Evolutionary conservation across 2,888 invertebrate species (phyloP).

Genomic region (Drosophila paramelanica): DNA sequence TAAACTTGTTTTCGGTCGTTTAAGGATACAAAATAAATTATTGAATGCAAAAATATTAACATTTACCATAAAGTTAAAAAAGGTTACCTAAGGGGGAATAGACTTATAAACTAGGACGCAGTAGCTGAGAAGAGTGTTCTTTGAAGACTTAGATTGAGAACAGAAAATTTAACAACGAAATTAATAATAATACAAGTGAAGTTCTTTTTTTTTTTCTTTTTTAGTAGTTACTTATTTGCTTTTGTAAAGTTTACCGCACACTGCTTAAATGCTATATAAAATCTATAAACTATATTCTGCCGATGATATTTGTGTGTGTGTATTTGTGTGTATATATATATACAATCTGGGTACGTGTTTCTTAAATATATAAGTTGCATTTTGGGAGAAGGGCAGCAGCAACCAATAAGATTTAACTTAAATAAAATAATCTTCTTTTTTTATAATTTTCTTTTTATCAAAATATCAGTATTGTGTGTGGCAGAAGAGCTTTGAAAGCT

Average conservation of each 20-base stretch:
- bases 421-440: slow-evolving; percentile 13
- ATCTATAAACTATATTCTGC: slow-evolving; percentile 36
- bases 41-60: slow-evolving; percentile 72
- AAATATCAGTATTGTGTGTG: slow-evolving; percentile 43
- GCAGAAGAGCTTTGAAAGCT: slow-evolving; percentile 24
- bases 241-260: slow-evolving; percentile 38
- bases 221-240: slow-evolving; percentile 22
- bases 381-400: slow-evolving; percentile 30
- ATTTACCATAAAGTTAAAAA: slow-evolving; percentile 51
- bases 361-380: slow-evolving; percentile 20
- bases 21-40: slow-evolving; percentile 77
- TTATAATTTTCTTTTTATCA: slow-evolving; percentile 7
- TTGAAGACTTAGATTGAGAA: slow-evolving; percentile 56
- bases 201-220: slow-evolving; percentile 14
- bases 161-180: slow-evolving; percentile 53
- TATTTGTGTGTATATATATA: slow-evolving; percentile 30
- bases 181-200: slow-evolving; percentile 56
- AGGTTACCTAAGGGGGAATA: slow-evolving; percentile 38
- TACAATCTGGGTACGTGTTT: slow-evolving; percentile 47
- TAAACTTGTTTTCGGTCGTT: slow-evolving; percentile 44
- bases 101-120: slow-evolving; percentile 53
- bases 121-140: slow-evolving; percentile 40
- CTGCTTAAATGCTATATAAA: slow-evolving; percentile 34
- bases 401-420: slow-evolving; percentile 13
- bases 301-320: slow-evolving; percentile 38